Conservation (phyloP, 2,888 invertebrate genomes). For the Thumatha senex region DNA sequence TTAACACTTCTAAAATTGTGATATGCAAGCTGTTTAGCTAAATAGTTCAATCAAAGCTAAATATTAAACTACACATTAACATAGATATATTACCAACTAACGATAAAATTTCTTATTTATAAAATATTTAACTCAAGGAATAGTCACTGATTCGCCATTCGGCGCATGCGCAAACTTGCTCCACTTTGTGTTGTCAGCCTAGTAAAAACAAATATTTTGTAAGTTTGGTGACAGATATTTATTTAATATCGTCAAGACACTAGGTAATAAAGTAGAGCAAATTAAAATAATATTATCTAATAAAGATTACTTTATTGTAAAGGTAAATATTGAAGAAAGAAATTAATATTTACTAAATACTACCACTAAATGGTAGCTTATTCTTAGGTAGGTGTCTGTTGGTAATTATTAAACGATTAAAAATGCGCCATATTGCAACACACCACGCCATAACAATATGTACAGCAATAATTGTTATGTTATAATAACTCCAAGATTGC, state of each 20-base stretch:
- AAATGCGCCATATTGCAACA: too few species aligned
- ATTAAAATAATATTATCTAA: too few species aligned
- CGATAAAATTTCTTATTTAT: conserved; percentile 79
- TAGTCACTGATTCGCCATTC: conserved; percentile 83
- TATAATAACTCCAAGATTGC: too few species aligned
- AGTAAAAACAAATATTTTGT: conserved; percentile 21
- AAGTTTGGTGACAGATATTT: not conserved
- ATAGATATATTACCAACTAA: conserved; percentile 74
- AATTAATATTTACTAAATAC: not conserved
- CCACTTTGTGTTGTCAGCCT: conserved; percentile 59
- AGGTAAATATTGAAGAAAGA: not conserved
- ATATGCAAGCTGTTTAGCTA: conserved; percentile 45
- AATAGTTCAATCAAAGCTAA: conserved; percentile 49
- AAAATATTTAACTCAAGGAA: conserved; percentile 81
- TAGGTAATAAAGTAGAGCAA: too few species aligned
- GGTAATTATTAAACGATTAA: too few species aligned
- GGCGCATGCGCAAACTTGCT: conserved; percentile 83
- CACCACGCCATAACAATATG: too few species aligned
- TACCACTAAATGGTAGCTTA: not conserved
- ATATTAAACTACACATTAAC: conserved; percentile 60
- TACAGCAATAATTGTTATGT: too few species aligned
- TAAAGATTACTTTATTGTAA: too few species aligned
- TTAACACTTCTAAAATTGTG: conserved; percentile 63
- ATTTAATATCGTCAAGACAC: not conserved
- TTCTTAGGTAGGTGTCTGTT: not conserved